Evolutionary conservation across 2,113 vertebrate genomes (phyloP).

Genomic region (Pseudorhombus dupliciocellatus): DNA sequence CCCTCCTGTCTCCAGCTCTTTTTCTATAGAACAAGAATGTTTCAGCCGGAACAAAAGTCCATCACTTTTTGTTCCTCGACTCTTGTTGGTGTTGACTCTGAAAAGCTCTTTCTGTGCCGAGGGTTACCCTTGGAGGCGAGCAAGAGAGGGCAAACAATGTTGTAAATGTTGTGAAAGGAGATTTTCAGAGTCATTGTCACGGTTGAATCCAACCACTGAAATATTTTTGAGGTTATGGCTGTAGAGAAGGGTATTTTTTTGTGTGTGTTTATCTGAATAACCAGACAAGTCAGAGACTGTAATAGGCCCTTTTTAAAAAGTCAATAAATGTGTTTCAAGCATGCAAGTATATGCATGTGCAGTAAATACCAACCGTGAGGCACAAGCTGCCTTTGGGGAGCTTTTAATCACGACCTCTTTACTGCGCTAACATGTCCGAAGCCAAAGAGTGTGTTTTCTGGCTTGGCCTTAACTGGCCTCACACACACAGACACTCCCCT

Average conservation of each 20-base stretch:
- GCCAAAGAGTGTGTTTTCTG: background rate
- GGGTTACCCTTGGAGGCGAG: slow-evolving; percentile 42
- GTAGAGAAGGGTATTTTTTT: background rate
- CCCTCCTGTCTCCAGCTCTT: background rate
- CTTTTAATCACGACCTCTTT: slow-evolving; percentile 6
- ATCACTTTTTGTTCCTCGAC: slow-evolving; percentile 14
- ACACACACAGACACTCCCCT: slow-evolving; percentile 24
- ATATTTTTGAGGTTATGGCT: background rate
- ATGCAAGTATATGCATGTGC: background rate
- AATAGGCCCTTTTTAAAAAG: background rate
- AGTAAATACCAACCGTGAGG: background rate
- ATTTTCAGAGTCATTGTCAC: slow-evolving; percentile 38
- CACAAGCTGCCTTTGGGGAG: slow-evolving; percentile 4
- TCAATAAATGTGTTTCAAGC: background rate
- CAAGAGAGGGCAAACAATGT: slow-evolving; percentile 10
- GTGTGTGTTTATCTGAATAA: background rate
- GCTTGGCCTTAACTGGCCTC: slow-evolving; percentile 5
- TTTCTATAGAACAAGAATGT: slow-evolving; percentile 19
- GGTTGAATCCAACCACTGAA: slow-evolving; percentile 1
- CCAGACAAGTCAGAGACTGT: background rate
- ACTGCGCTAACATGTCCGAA: background rate
- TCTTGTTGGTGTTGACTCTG: slow-evolving; percentile 45
- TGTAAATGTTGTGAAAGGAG: slow-evolving; percentile 37
- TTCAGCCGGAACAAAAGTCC: slow-evolving; percentile 28
- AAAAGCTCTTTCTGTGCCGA: slow-evolving; percentile 38